These are phyloP conservation scores for Luidia sarsii DNA, from an alignment of 53 echinoderm and acorn worm genomes.

Conservation along the genomic window DNA sequence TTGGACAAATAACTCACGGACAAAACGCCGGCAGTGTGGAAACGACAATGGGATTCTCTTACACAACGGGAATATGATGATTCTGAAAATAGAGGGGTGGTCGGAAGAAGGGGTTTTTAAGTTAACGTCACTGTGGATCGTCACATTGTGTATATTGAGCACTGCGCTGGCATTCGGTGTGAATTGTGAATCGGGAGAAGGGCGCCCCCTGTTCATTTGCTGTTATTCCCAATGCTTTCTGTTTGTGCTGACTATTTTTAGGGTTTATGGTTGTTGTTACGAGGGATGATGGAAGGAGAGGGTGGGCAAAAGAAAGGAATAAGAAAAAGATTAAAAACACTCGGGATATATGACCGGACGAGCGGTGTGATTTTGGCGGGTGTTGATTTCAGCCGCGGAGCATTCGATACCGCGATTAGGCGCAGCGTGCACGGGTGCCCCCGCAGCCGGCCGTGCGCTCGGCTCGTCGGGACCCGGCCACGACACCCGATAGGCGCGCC, in stretches of 20 bases:
- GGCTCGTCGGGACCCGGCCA: background rate
- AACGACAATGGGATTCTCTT: too few relatives aligned
- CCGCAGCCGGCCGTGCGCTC: background rate
- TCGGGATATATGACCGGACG: background rate
- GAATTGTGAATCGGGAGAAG: background rate
- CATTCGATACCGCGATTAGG: constrained; percentile 29
- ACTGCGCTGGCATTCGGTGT: too few relatives aligned
- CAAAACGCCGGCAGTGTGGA: too few relatives aligned
- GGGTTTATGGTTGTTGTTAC: background rate
- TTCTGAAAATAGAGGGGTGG: too few relatives aligned
- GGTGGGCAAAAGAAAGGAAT: background rate
- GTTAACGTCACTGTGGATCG: too few relatives aligned
- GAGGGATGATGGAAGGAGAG: background rate
- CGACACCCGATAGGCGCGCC: constrained; percentile 21
- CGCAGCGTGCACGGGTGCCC: constrained; percentile 11
- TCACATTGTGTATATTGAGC: too few relatives aligned
- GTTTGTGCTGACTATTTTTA: background rate
- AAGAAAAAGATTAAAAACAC: background rate
- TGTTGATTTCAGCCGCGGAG: constrained; percentile 17
- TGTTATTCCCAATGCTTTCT: background rate
- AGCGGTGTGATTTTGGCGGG: background rate
- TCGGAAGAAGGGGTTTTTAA: too few relatives aligned
- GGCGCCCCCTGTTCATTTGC: background rate
- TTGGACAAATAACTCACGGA: too few relatives aligned
- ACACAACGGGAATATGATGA: too few relatives aligned